Evolutionary conservation across 2,113 vertebrate genomes (phyloP).

Genomic region (Gorsachius goisagi): DNA sequence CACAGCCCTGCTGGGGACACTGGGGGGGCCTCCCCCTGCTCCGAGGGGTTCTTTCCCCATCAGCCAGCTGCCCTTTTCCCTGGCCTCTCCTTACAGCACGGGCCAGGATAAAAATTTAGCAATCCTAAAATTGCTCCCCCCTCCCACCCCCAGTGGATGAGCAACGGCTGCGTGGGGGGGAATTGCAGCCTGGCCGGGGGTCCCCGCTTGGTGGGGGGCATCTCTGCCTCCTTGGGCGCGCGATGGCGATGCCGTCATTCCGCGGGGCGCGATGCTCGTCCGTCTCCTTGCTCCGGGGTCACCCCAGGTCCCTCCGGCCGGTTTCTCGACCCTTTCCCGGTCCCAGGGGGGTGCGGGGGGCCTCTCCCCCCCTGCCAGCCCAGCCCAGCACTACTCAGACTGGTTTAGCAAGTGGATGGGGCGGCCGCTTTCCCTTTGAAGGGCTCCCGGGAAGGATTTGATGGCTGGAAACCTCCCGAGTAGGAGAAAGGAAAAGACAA

Average conservation of each 20-base stretch:
- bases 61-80: background rate
- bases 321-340: background rate
- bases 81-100: fast-evolving
- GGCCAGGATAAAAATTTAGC: background rate
- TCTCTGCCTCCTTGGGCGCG: background rate
- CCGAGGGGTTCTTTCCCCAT: background rate
- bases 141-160: fast-evolving
- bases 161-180: background rate
- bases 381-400: slow-evolving; percentile 7
- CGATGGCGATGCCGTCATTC: background rate
- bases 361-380: background rate
- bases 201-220: background rate
- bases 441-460: slow-evolving; percentile 17
- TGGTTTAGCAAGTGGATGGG: slow-evolving; percentile 50
- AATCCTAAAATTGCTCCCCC: background rate
- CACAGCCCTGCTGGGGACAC: fast-evolving
- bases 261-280: fast-evolving
- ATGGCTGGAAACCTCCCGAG: slow-evolving; percentile 27
- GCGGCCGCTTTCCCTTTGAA: background rate
- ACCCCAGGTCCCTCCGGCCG: fast-evolving
- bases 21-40: background rate
- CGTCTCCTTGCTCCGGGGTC: background rate
- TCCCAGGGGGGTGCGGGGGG: background rate
- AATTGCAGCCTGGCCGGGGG: background rate
- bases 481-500: slow-evolving; percentile 21